Evolutionary conservation across 2,113 vertebrate genomes (phyloP).

Genomic region (Anolis carolinensis): DNA sequence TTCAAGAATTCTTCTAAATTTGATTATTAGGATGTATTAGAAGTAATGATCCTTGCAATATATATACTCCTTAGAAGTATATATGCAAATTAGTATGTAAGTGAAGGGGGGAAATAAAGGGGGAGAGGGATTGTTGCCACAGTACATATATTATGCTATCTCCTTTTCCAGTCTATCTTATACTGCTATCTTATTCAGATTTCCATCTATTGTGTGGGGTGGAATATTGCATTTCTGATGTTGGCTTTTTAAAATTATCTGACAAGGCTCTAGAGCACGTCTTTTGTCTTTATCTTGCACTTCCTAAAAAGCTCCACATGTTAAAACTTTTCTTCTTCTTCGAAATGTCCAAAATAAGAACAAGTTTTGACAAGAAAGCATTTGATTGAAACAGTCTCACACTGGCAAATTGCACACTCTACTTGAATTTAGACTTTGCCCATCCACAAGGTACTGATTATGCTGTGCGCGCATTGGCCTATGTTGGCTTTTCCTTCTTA

Average conservation of each 20-base stretch:
- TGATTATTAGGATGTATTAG: neutral
- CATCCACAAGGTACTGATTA: slow-evolving; percentile 28
- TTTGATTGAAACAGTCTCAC: slow-evolving; percentile 39
- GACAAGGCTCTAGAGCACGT: slow-evolving; percentile 30
- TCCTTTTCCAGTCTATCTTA: neutral
- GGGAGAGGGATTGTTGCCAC: neutral
- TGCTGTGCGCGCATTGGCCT: neutral
- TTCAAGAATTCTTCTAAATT: neutral
- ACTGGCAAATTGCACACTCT: slow-evolving; percentile 57
- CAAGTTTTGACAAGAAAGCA: slow-evolving; percentile 58
- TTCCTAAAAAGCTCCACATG: slow-evolving; percentile 60
- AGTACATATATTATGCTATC: neutral
- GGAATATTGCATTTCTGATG: neutral
- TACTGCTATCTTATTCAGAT: neutral
- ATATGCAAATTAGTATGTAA: too few species aligned
- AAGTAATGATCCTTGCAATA: too few species aligned
- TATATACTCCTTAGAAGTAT: too few species aligned
- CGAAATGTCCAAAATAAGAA: slow-evolving; percentile 59
- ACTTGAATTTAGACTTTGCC: neutral
- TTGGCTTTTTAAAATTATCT: neutral
- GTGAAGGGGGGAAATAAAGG: neutral
- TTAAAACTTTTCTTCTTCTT: slow-evolving; percentile 61
- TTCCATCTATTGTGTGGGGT: neutral
- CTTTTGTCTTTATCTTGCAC: slow-evolving; percentile 46
- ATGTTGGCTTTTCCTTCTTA: neutral